Conservation (phyloP, 2,888 invertebrate genomes). For the Eupithecia centaureata region DNA sequence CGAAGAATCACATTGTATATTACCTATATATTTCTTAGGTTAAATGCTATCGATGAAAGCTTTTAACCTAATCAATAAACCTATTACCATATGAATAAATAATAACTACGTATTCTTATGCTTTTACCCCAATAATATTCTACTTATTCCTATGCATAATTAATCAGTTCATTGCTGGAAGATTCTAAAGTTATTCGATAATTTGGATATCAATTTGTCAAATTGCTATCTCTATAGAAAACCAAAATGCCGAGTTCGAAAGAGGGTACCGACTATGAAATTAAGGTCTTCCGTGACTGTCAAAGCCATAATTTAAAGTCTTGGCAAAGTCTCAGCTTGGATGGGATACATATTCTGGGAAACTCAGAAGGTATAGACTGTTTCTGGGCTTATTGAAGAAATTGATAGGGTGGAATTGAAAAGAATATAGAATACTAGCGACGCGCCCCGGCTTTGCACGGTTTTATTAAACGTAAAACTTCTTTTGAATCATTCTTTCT, state of each 20-base stretch:
- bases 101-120: too few relatives aligned
- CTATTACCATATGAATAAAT: too few relatives aligned
- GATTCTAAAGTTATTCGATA: background rate
- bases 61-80: background rate
- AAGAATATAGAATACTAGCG: too few relatives aligned
- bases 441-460: too few relatives aligned
- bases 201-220: slow-evolving; percentile 3
- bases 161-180: background rate
- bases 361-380: too few relatives aligned
- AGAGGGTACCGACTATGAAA: slow-evolving; percentile 14
- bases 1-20: too few relatives aligned
- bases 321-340: slow-evolving; percentile 19
- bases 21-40: too few relatives aligned
- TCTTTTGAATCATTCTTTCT: too few relatives aligned
- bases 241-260: slow-evolving; percentile 9
- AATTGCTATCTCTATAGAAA: background rate
- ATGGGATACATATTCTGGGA: too few relatives aligned
- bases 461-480: too few relatives aligned
- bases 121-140: background rate
- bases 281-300: slow-evolving; percentile 19
- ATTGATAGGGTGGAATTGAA: slow-evolving; percentile 15
- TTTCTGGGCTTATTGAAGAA: slow-evolving; percentile 4
- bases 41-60: too few relatives aligned
- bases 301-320: slow-evolving; percentile 26
- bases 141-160: background rate